These are phyloP conservation scores for Battus philenor DNA, from an alignment of 1,140 invertebrate species.

Conservation along the genomic window DNA sequence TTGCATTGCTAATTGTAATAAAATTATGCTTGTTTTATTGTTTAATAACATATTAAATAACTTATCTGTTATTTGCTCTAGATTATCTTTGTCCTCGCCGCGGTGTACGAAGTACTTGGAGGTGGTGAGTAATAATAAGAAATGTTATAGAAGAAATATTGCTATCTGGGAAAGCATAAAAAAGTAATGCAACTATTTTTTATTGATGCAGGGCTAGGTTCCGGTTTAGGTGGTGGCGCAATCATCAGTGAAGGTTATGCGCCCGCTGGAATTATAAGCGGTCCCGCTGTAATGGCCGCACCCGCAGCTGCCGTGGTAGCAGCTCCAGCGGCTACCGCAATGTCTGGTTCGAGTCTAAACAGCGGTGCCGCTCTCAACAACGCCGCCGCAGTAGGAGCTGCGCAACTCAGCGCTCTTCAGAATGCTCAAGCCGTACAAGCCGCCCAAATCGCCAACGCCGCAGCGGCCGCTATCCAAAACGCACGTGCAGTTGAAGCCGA, in stretches of 20 bases:
- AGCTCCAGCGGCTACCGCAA: conserved; percentile 7
- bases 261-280: no score
- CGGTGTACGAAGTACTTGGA: conserved; percentile 58
- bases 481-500: conserved; percentile 53
- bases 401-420: conserved; percentile 62
- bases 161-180: not conserved
- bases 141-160: no score
- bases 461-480: conserved; percentile 57
- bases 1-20: no score
- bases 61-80: no score
- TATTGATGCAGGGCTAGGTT: conserved; percentile 22
- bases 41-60: no score
- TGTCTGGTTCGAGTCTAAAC: conserved; percentile 23
- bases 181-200: conserved; percentile 11
- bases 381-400: conserved; percentile 53
- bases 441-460: conserved; percentile 55
- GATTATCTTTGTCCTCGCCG: conserved; percentile 66
- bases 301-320: no score
- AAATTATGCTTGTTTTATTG: no score
- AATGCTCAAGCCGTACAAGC: conserved; percentile 62
- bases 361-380: conserved; percentile 48
- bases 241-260: no score
- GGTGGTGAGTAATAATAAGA: conserved; percentile 48
- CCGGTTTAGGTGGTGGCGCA: conserved; percentile 21
- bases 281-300: no score